Conservation (phyloP, 1,140 invertebrate genomes). For the Trichonephila clavipes region DNA sequence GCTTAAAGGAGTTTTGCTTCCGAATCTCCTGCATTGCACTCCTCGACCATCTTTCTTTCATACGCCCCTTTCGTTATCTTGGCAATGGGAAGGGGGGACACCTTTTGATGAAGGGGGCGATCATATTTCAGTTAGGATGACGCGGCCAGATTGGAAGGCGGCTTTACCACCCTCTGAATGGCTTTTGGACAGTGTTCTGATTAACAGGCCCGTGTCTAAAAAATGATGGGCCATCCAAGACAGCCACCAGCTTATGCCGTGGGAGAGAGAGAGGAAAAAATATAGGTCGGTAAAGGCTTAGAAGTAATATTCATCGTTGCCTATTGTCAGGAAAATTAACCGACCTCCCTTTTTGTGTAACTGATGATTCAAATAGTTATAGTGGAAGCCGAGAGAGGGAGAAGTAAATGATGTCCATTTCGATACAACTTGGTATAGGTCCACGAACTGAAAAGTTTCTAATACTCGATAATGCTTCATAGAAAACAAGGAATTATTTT, state of each 20-base stretch:
- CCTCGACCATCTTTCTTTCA: conserved; percentile 35
- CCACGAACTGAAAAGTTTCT: no score
- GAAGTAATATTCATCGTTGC: conserved; percentile 29
- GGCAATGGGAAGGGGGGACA: conserved; percentile 41
- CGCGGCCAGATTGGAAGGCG: conserved; percentile 75
- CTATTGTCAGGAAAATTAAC: conserved; percentile 50
- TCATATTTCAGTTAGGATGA: conserved; percentile 76
- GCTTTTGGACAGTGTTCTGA: conserved; percentile 72
- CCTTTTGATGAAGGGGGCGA: conserved; percentile 65
- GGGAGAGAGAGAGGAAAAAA: neutral
- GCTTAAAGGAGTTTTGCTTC: conserved; percentile 76
- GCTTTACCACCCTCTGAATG: conserved; percentile 70
- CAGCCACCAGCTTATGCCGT: conserved; percentile 27
- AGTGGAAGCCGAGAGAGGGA: neutral
- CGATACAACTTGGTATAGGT: no score
- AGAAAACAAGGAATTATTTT: no score
- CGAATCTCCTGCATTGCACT: conserved; percentile 51
- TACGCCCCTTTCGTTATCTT: conserved; percentile 68
- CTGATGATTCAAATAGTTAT: neutral
- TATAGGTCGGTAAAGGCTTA: conserved; percentile 38
- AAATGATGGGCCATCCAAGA: conserved; percentile 70
- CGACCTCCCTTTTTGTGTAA: neutral
- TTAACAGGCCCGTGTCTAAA: conserved; percentile 72
- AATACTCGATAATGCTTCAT: no score
- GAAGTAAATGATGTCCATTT: neutral